Evolutionary conservation across 1,140 invertebrate species (phyloP).

Genomic region (Trichomalopsis sarcophagae): DNA sequence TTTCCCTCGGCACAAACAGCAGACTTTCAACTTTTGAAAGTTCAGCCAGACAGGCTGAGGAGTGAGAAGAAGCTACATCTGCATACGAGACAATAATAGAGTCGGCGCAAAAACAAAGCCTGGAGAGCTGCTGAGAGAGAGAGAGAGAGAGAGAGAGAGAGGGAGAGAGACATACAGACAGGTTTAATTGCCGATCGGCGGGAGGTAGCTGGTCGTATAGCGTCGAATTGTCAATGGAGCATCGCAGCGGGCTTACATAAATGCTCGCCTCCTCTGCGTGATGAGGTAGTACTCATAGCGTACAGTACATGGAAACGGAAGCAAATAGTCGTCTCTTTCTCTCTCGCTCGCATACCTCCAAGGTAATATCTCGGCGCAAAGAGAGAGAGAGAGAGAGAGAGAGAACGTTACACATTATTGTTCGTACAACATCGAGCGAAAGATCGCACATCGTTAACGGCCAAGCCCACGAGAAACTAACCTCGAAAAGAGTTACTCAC

Average conservation of each 20-base stretch:
- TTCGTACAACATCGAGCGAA: not conserved
- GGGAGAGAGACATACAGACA: not conserved
- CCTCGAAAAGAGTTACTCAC: constrained; percentile 73
- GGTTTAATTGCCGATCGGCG: not conserved
- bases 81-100: not conserved
- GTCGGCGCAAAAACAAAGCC: not conserved
- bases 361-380: not conserved
- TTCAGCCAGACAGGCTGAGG: no score
- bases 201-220: not conserved
- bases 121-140: not conserved
- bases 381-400: not conserved
- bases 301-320: constrained; percentile 4
- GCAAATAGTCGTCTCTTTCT: not conserved
- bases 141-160: no score
- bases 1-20: not conserved
- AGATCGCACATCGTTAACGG: not conserved
- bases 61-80: not conserved
- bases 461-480: not conserved
- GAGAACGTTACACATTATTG: not conserved
- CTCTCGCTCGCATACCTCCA: not conserved
- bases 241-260: not conserved
- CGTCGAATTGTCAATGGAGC: not conserved
- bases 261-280: not conserved
- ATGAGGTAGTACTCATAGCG: not conserved
- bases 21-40: no score